Base-by-base conservation (phyloP, 2,888 invertebrate genomes). In the Brachyopa scutellaris region DNA sequence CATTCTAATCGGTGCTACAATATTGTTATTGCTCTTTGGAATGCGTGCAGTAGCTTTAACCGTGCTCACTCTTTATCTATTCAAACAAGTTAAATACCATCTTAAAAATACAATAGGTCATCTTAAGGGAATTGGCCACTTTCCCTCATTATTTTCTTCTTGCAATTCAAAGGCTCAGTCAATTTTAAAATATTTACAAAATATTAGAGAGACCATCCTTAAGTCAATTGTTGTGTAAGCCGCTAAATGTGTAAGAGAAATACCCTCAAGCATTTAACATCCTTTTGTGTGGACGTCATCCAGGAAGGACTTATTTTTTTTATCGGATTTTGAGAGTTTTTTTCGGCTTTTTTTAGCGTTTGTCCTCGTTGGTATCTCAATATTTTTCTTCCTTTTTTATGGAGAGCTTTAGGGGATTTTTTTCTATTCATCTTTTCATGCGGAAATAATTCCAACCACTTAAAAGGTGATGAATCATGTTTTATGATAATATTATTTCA, bases 401-500 rank as follows among this genome's bases (percentile, higher is more conserved):
- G 33, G 26, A n/a, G 38, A 47, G 64, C 70, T 82, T 29, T 36
- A 38, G 82, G 77, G 77, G 57, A 59, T 69, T 79, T 64, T 55
- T 59, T 36, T 69, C 77, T 70, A 77, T 83, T 83, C 78, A 78
- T 78, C 83, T 73, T 78, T 77, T 83, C 67, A 67, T 49, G 78
- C 83, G 83, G 83, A 83, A 72, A 83, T 83, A 78, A 83, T 83
- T 83, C 57, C 72, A 53, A 73, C 83, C 83, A 83, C 83, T 83
- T 83, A 83, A 83, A 83, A 83, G 83, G 83, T 83, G 83, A 83
- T 83, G 83, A 83, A 83, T 83, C 83, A 83, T 83, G 83, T 78
- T 83, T 82, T 83, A 83, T 83, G 83, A 83, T 83, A 83, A 83
- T 83, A 83, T 83, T 83, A 83, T 83, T 83, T 83, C 78, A 77